Evolutionary conservation across 2,797 vertebrate genomes (phyloP).

Genomic region (Acipenser ruthenus): DNA sequence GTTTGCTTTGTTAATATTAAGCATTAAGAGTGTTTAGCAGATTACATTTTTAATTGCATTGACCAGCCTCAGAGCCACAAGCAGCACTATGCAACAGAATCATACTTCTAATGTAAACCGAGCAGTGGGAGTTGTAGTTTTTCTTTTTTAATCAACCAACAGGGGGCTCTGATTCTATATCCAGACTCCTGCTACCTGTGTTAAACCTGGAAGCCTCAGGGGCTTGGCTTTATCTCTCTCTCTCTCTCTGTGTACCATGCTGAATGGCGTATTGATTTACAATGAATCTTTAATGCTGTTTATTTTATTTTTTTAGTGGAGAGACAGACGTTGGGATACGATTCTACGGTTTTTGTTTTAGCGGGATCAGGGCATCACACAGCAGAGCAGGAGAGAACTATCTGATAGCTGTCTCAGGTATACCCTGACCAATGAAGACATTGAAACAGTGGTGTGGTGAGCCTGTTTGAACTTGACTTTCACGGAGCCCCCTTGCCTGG

Average conservation of each 20-base stretch:
- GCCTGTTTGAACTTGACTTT: too few relatives aligned
- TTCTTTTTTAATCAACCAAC: slow-evolving; percentile 13
- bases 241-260: background rate
- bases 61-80: too few relatives aligned
- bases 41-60: too few relatives aligned
- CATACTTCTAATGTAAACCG: too few relatives aligned
- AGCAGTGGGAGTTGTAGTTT: background rate
- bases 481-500: too few relatives aligned
- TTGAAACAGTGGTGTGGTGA: too few relatives aligned
- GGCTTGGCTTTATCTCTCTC: background rate
- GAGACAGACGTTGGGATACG: slow-evolving; percentile 22
- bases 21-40: too few relatives aligned
- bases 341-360: slow-evolving; percentile 12
- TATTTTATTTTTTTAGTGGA: background rate
- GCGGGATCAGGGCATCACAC: background rate
- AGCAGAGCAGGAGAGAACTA: too few relatives aligned
- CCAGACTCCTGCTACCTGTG: background rate
- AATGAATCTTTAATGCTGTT: slow-evolving; percentile 21
- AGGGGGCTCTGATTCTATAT: slow-evolving; percentile 11
- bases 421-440: too few relatives aligned
- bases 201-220: background rate
- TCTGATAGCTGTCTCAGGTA: too few relatives aligned
- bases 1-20: too few relatives aligned
- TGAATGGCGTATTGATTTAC: slow-evolving; percentile 25
- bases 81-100: too few relatives aligned